Evolutionary conservation across 2,113 vertebrate genomes (phyloP), one percentile per base, ranked within the genome.

Genomic region (Chaetura pelagica): DNA sequence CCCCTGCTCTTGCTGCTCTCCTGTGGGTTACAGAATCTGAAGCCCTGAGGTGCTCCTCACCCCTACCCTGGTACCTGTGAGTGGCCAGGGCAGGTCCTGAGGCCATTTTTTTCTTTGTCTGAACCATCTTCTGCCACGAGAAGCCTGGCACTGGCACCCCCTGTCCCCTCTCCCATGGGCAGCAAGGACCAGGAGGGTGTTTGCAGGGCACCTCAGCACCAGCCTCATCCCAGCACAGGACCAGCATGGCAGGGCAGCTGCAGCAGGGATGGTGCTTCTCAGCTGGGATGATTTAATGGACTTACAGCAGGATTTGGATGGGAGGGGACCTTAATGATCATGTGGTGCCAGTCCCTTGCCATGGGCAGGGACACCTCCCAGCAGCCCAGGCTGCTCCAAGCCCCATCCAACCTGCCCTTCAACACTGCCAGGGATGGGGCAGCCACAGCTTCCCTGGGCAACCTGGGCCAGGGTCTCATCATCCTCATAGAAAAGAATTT

Each of bases 171-270:
- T 42, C 49, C 49, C 6, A 0, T 16, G 59, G 13, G 59, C 48
- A n/a, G 29, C 4, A 48, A 48, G 46, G 46, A 9, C 46, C 19
- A 20, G 46, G 59, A 23, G 26, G 40, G 12, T 79, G 26, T 51
- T 51, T 12, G 51, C 27, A n/a, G 20, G 27, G 34, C 30, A 20
- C 3, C 5, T 0, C 4, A 2, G 30, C 2, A 5, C n/a, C 3
- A 13, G 32, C 32, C 13, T 42, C 40, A 42, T 42, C 40, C 40
- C 13, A 12, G 11, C 40, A 42, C 11, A 12, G 40, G 40, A 14
- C 40, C 40, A 42, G 40, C 40, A 42, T 42, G 40, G 40, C 10
- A 10, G 13, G 40, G 40, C 40, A 42, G 44, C 44, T 46, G 7
- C 22, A 26, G 27, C 24, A 8, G 13, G 14, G 20, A 8, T 19